Evolutionary conservation across 64 coral and sea anemone genomes (phyloP), one percentile per base, ranked within the genome.

Genomic region (Stichodactyla helianthus): DNA sequence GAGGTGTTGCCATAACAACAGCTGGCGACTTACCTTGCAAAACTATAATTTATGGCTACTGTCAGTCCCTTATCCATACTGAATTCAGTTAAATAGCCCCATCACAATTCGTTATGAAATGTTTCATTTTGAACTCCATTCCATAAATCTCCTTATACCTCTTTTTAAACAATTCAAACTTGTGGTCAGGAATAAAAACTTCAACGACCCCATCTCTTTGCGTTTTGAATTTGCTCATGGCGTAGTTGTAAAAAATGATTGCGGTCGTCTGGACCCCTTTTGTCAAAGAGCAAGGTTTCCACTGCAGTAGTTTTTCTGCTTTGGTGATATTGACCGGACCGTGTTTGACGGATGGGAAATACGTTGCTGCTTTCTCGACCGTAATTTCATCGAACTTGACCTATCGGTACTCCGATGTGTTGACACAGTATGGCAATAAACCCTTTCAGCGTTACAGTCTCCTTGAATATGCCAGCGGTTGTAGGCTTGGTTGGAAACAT

Each of bases 381-480:
- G 56, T 87, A 82, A 60, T 71, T 28, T 64, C 84, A 76, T 95
- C 90, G 56, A 93, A 95, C 31, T 77, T 50, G 44, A 95, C 90
- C 10, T 95, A n/a, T 87, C 10, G 77, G 53, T 65, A 95, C 61
- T 23, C 88, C 90, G 50, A 99, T 65, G 79, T 76, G 77, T 22
- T 95, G 84, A 7, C 92, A 93, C 88, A 95, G 86, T 17, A 88
- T 85, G 31, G 50, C 84, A 10, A 99, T 77, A 65, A 99, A 89
- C 50, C 90, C 59, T 18, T 93, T 90, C 7, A 99, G 70, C 1
- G 93, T 95, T 6, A 77, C 93, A 1, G 88, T 92, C 55, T 99
- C 88, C 6, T 84, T 82, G 61, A 92, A n/a, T n/a, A 95, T 2
- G 93, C 97, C n/a, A 99, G n/a, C n/a, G 71, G 64, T 99, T 99